Conservation (phyloP, 2,888 invertebrate genomes). For the Saturnia japonica region DNA sequence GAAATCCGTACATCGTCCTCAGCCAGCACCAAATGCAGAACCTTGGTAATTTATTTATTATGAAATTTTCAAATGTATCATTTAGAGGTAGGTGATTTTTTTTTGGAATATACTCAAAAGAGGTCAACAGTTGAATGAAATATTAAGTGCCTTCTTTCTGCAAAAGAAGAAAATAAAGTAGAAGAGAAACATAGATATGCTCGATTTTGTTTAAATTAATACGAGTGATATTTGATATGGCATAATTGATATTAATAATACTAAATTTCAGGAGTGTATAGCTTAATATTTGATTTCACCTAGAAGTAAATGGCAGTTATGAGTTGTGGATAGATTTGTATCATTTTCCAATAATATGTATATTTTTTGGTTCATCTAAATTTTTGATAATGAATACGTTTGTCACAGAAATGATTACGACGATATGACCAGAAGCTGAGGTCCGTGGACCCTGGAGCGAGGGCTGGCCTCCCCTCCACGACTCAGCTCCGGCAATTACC, state of each 20-base stretch:
- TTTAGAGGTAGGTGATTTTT: background rate
- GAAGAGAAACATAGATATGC: background rate
- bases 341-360: background rate
- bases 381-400: slow-evolving; percentile 17
- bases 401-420: slow-evolving; percentile 68
- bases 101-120: background rate
- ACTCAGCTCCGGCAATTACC: slow-evolving; percentile 27
- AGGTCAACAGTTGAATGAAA: background rate
- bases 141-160: background rate
- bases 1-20: slow-evolving; percentile 69
- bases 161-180: background rate
- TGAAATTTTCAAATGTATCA: background rate
- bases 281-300: background rate
- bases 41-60: slow-evolving; percentile 51
- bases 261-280: background rate
- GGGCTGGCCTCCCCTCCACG: slow-evolving; percentile 59
- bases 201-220: background rate
- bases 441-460: slow-evolving; percentile 64
- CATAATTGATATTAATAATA: background rate
- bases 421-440: slow-evolving; percentile 70
- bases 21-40: slow-evolving; percentile 79
- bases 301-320: background rate
- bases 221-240: background rate
- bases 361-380: background rate
- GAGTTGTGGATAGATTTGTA: background rate